phyloP scores from a whole-genome alignment of 1,140 invertebrate genomes.

The Capitella teleta region DNA sequence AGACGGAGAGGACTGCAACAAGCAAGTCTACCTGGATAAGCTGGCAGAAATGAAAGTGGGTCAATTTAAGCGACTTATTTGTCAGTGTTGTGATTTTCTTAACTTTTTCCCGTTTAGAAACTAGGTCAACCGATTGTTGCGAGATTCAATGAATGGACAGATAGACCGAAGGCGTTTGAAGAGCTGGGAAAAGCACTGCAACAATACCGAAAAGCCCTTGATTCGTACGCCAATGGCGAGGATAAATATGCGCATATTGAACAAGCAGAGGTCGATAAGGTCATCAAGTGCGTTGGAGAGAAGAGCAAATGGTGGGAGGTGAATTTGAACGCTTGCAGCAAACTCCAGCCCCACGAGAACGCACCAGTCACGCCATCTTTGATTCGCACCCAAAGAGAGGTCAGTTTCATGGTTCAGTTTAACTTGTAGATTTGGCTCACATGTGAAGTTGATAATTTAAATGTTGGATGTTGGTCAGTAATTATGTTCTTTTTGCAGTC shows the following conservation, averaged over 20 bases:
- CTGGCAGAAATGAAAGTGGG: slow-evolving; percentile 53
- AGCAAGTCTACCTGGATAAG: slow-evolving; percentile 64
- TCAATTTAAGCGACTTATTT: slow-evolving; percentile 3
- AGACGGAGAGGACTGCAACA: slow-evolving; percentile 77
- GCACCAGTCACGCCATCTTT: slow-evolving; percentile 64
- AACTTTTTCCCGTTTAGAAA: slow-evolving; percentile 31
- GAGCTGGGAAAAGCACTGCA: slow-evolving; percentile 62
- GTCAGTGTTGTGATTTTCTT: neutral
- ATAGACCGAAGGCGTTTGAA: slow-evolving; percentile 61
- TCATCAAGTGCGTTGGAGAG: slow-evolving; percentile 44
- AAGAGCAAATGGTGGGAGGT: slow-evolving; percentile 61
- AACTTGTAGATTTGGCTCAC: no score
- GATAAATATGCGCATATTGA: slow-evolving; percentile 72
- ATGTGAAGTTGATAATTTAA: no score
- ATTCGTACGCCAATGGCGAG: no score
- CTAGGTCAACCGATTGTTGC: slow-evolving; percentile 72
- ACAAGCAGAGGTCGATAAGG: slow-evolving; percentile 65
- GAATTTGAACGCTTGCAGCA: slow-evolving; percentile 51
- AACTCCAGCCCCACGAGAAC: slow-evolving; percentile 47
- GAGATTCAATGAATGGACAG: slow-evolving; percentile 63
- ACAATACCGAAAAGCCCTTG: slow-evolving; percentile 60
- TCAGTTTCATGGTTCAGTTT: no score
- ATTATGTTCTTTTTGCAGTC: slow-evolving; percentile 40
- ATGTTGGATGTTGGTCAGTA: no score
- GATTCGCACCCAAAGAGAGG: slow-evolving; percentile 61